Evolutionary conservation across 2,888 invertebrate genomes (phyloP), one percentile per base, ranked within the genome.

Genomic region (Miltochrista miniata): DNA sequence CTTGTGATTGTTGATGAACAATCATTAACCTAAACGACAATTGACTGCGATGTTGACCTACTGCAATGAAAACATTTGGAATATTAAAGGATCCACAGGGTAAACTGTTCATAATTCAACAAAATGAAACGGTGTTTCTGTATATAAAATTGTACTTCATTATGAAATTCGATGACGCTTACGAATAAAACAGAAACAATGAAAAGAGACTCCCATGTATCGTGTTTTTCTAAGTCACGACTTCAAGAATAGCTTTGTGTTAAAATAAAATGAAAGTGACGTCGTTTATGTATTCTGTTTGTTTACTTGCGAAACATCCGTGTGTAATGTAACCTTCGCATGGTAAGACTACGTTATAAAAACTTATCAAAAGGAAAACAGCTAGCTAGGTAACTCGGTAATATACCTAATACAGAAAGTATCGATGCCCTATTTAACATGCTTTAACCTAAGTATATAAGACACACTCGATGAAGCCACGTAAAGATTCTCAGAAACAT

Each of bases 231-330:
- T 50, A 46, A 45, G 51, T 55, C 48, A 59, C 56, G 51, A 54
- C 47, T 48, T 54, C 46, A 57, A 56, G 52, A 53, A 47, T 49
- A 57, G 60, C 51, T 45, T 59, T 49, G 39, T 51, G 64, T 59
- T 54, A 49, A 59, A 66, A 54, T 56, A 61, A 72, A 75, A 74
- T 61, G 76, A 75, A 75, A 75, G 70, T 73, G 68, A 70, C 67
- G 64, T 69, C 59, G 68, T 75, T 70, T 63, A 51, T 39, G 70
- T 71, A 74, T 74, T 66, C 68, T 54, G 66, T 68, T 64, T 71
- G 70, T 75, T 76, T 70, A 71, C 70, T 69, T 69, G 68, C 67
- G 62, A 72, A 71, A 78, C 71, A 78, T 76, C 76, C 73, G 78
- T 69, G 55, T 54, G 47, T 55, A 54, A 57, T 48, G 51, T 68